Evolutionary conservation across 2,113 vertebrate species (phyloP).

Genomic region (Colistium nudipinnis): DNA sequence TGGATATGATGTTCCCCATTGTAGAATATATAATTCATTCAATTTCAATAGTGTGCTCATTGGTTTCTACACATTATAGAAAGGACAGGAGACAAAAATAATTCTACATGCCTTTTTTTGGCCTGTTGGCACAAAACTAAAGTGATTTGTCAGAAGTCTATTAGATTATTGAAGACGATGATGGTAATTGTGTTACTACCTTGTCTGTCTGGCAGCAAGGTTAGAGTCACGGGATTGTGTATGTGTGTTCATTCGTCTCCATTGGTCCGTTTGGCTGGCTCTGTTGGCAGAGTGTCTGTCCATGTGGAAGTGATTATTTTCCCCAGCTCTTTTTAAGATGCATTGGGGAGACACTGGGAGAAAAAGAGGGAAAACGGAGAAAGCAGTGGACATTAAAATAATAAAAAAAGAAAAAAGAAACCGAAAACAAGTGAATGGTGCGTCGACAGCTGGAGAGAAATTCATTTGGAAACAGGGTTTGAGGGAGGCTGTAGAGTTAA

Average conservation of each 20-base stretch:
- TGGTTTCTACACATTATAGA: not conserved
- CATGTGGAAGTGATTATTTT: constrained; percentile 77
- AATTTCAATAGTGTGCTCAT: not conserved
- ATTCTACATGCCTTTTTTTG: constrained; percentile 37
- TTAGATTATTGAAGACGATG: constrained; percentile 67
- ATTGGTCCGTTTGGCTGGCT: constrained; percentile 40
- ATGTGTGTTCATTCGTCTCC: constrained; percentile 36
- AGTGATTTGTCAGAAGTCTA: constrained; percentile 51
- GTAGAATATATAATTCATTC: not conserved
- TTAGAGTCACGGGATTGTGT: constrained; percentile 20
- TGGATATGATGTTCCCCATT: not conserved
- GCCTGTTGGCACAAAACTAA: constrained; percentile 24
- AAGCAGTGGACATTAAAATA: not conserved
- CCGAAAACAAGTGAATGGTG: constrained; percentile 35
- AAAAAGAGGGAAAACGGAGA: constrained; percentile 17
- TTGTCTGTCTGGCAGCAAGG: constrained; percentile 50
- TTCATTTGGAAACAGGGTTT: constrained; percentile 26
- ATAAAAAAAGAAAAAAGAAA: constrained; percentile 4
- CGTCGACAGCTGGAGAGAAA: constrained; percentile 44
- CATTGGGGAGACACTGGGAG: constrained; percentile 41
- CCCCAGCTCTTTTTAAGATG: constrained; percentile 54
- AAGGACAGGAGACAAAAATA: constrained; percentile 10
- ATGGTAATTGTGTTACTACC: constrained; percentile 68
- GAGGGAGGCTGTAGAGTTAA: constrained; percentile 9
- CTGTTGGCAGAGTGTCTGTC: constrained; percentile 54